Base-by-base conservation (phyloP, 1,140 invertebrate genomes). In the Drosophila tani region DNA sequence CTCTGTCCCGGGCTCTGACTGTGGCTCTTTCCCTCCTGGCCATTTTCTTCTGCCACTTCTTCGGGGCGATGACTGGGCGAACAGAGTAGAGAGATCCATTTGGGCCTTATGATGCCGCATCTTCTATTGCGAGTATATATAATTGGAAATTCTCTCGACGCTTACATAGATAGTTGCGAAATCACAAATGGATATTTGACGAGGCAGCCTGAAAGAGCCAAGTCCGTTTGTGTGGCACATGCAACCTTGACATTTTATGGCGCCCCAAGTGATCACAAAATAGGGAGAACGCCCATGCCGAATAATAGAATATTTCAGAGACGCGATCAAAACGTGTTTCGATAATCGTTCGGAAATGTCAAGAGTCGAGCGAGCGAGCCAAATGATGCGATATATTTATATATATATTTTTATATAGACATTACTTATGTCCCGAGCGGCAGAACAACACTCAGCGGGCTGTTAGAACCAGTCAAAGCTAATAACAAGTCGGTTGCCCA, bases 201-300 rank as follows among this genome's bases (percentile, higher is more conserved):
- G 67, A 73, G 51, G 27, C 45, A 69, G 47, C 38, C 43, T 24
- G 24, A 49, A 32, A 7, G n/a, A 21, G 29, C 32, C 19, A 32
- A 38, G 32, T 32, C 51, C 38, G 38, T 38, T 19, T 73, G 8
- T 73, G 45, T 43, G 46, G 21, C 55, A 73, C 55, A 51, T 57
- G 57, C 70, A 75, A 56, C 81, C 82, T 85, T 84, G 82, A 84
- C 82, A 84, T 84, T 84, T 84, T n/a, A 41, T 51, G 66, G 62
- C 60, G 41, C 63, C 74, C 63, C 53, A 53, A 82, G 69, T 55
- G 46, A 53, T 49, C 49, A 68, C 60, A 27, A 55, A 53, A 63
- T 45, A 58, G 45, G 53, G 57, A 75, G 65, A 60, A 76, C 71
- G 65, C 71, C 71, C 73, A 58, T 73, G 66, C 67, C 38, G 49